These are phyloP conservation scores for Rallus limicola DNA, from an alignment of 2,113 vertebrate genomes.

Conservation along the genomic window DNA sequence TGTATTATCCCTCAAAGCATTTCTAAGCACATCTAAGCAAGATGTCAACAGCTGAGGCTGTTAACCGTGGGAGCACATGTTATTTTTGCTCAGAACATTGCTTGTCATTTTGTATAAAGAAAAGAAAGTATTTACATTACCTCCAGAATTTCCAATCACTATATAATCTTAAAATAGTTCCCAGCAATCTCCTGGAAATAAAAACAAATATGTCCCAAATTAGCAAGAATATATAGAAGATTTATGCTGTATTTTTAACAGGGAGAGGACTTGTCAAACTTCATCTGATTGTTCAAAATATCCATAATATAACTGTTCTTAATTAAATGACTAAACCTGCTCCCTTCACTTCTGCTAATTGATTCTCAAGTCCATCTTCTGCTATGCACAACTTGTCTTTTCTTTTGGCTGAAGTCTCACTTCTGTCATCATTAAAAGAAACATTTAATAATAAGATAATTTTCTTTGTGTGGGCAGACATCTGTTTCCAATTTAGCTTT, in stretches of 20 bases:
- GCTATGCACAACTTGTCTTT: neutral
- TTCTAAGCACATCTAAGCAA: neutral
- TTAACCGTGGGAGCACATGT: neutral
- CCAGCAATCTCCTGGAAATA: neutral
- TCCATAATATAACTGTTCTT: neutral
- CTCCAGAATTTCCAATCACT: neutral
- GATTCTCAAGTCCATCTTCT: conserved; percentile 1
- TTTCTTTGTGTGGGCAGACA: conserved; percentile 53
- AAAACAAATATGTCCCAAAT: neutral
- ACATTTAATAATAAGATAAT: conserved; percentile 57
- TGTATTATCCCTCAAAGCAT: neutral
- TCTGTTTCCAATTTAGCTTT: conserved; percentile 63
- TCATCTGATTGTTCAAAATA: neutral
- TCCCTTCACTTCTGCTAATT: neutral
- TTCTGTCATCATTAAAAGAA: conserved; percentile 52
- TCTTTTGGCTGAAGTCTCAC: conserved; percentile 9
- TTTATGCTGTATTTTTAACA: neutral
- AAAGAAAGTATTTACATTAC: neutral
- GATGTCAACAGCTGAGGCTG: neutral
- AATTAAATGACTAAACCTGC: neutral
- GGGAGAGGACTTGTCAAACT: neutral
- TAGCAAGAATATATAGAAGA: neutral
- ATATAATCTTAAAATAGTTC: neutral
- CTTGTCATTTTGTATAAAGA: neutral
- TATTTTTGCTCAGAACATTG: neutral